Percentiles rank a stretch among this genome's conserved stretches.
phyloP scores from a whole-genome alignment of 1,140 invertebrate species.

The Papilio machaon region DNA sequence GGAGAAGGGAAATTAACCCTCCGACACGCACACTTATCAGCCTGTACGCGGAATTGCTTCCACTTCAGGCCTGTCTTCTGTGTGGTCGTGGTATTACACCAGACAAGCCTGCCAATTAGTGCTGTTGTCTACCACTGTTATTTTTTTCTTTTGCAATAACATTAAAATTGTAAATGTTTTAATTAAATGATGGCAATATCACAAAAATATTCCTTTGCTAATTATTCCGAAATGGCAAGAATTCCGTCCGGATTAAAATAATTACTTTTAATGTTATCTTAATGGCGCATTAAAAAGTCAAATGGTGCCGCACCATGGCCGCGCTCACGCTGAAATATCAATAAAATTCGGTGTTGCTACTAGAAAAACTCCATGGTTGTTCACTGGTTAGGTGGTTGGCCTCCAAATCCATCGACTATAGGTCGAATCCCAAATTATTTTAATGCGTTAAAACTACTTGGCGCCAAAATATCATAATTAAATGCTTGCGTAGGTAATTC shows the following conservation, averaged over 20 bases:
- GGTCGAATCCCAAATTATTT: not conserved
- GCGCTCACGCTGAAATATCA: not conserved
- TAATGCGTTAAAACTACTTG: not conserved
- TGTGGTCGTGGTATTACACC: too few relatives aligned
- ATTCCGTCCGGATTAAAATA: slow-evolving; percentile 26
- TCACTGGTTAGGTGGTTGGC: not conserved
- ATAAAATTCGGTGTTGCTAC: slow-evolving; percentile 1
- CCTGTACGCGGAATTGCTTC: too few relatives aligned
- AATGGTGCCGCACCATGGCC: slow-evolving; percentile 40
- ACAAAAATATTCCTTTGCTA: slow-evolving; percentile 26
- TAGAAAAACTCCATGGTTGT: not conserved
- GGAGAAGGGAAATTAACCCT: too few relatives aligned
- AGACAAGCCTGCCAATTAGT: too few relatives aligned
- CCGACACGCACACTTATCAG: too few relatives aligned
- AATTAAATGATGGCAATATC: slow-evolving; percentile 26
- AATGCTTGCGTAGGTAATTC: not conserved
- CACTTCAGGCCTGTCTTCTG: too few relatives aligned
- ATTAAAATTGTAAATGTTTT: slow-evolving; percentile 10
- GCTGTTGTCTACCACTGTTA: too few relatives aligned
- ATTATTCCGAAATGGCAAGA: slow-evolving; percentile 26
- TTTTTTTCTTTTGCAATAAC: not conserved
- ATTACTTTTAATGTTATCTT: slow-evolving; percentile 43
- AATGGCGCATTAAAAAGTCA: slow-evolving; percentile 45
- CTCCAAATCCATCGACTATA: not conserved
- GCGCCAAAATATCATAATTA: not conserved